A percentile compares a stretch with the other conserved stretches of the same genome.
phyloP scores from a whole-genome alignment of 2,113 vertebrate genomes.

The Pipra filicauda region DNA sequence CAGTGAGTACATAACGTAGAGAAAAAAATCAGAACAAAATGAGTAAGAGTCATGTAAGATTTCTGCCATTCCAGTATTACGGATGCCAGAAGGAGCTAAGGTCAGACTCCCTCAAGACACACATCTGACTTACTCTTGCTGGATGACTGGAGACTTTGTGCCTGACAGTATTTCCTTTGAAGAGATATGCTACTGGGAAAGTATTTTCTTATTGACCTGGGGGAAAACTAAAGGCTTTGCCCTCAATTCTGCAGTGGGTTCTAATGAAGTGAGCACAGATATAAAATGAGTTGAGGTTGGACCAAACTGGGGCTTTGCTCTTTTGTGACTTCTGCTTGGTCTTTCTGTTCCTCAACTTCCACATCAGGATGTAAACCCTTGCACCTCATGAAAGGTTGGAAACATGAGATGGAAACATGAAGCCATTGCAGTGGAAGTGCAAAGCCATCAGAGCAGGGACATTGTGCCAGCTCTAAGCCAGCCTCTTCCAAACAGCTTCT shows the following conservation, averaged over 20 bases:
- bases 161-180: neutral
- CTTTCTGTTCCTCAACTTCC: neutral
- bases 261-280: neutral
- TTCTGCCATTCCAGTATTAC: neutral
- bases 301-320: neutral
- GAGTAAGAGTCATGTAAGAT: neutral
- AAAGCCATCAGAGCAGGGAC: neutral
- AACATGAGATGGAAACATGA: neutral
- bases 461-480: neutral
- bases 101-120: neutral
- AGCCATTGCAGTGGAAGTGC: neutral
- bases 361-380: neutral
- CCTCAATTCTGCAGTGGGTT: neutral
- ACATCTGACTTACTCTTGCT: neutral
- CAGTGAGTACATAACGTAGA: fast-evolving
- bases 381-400: neutral
- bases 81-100: neutral
- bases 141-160: neutral
- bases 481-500: neutral
- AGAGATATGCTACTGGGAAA: neutral
- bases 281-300: neutral
- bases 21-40: neutral
- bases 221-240: neutral
- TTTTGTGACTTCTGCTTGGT: neutral
- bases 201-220: neutral